These are phyloP conservation scores for Zaprionus africanus DNA, from an alignment of 1,140 invertebrate genomes.

Conservation along the genomic window DNA sequence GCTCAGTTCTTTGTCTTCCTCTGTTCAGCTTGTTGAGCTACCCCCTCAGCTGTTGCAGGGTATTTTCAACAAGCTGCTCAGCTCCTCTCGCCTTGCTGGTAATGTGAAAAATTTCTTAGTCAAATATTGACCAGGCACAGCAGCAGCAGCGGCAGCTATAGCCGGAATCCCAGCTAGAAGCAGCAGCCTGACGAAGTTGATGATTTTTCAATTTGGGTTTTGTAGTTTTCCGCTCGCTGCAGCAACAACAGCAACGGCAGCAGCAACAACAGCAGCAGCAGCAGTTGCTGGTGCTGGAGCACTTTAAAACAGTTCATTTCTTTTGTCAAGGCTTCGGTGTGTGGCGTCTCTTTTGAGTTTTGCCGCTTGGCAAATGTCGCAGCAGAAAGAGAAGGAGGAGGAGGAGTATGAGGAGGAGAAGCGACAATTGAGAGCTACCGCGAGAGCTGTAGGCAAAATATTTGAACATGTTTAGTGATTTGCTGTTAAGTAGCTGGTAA, in stretches of 20 bases:
- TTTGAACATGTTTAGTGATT: slow-evolving; percentile 82
- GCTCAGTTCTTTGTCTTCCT: background rate
- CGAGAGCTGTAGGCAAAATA: slow-evolving; percentile 67
- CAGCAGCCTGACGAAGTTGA: slow-evolving; percentile 69
- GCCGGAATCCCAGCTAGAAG: slow-evolving; percentile 26
- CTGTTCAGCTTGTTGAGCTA: background rate
- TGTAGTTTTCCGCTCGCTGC: slow-evolving; percentile 76
- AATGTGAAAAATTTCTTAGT: slow-evolving; percentile 83
- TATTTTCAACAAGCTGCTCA: slow-evolving; percentile 51
- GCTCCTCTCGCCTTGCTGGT: slow-evolving; percentile 64
- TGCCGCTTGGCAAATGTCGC: slow-evolving; percentile 74
- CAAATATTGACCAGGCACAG: slow-evolving; percentile 74
- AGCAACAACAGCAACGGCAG: background rate
- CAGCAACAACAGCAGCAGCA: slow-evolving; percentile 21
- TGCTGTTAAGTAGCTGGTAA: slow-evolving; percentile 80
- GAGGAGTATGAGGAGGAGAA: background rate
- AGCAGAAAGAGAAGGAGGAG: slow-evolving; percentile 44
- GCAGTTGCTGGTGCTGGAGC: slow-evolving; percentile 49
- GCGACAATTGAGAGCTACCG: slow-evolving; percentile 52
- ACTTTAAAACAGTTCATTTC: slow-evolving; percentile 83
- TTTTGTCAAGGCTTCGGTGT: slow-evolving; percentile 73
- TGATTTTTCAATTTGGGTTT: slow-evolving; percentile 83
- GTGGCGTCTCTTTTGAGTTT: slow-evolving; percentile 60
- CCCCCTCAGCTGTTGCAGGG: background rate
- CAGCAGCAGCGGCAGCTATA: slow-evolving; percentile 44